Conservation (phyloP, 2,113 vertebrate genomes). For the Salvelinus alpinus region DNA sequence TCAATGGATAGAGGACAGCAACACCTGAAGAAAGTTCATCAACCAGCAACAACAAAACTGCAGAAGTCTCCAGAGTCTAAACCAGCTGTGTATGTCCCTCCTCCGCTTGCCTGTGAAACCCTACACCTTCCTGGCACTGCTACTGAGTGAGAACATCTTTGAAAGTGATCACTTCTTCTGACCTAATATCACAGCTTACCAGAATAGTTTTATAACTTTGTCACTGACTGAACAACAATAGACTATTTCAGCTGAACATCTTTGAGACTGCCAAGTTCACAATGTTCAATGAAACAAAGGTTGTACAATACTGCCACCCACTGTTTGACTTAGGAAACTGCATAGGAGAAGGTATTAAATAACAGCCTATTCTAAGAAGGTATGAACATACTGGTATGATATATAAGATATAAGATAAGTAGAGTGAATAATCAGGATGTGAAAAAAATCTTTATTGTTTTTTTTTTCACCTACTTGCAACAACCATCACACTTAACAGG, state of each 20-base stretch:
- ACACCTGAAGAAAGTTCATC: slow-evolving; percentile 1
- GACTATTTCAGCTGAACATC: background rate
- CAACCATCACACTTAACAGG: background rate
- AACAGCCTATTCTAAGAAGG: background rate
- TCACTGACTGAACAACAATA: too few species aligned
- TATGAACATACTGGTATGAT: background rate
- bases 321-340: slow-evolving; percentile 12
- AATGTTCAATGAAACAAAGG: background rate
- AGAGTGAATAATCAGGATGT: background rate
- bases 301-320: slow-evolving; percentile 44
- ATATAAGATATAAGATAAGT: background rate
- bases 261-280: background rate
- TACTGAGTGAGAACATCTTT: background rate
- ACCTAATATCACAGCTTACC: too few species aligned
- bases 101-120: slow-evolving; percentile 45
- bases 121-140: slow-evolving; percentile 19
- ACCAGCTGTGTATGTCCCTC: slow-evolving; percentile 44
- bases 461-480: slow-evolving; percentile 21
- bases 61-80: background rate
- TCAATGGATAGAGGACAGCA: slow-evolving; percentile 19
- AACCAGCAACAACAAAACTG: background rate
- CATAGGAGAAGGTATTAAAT: background rate
- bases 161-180: too few species aligned
- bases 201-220: too few species aligned
- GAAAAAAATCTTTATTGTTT: slow-evolving; percentile 47